phyloP scores from a whole-genome alignment of 2,113 vertebrate genomes.

The Bufo bufo region DNA sequence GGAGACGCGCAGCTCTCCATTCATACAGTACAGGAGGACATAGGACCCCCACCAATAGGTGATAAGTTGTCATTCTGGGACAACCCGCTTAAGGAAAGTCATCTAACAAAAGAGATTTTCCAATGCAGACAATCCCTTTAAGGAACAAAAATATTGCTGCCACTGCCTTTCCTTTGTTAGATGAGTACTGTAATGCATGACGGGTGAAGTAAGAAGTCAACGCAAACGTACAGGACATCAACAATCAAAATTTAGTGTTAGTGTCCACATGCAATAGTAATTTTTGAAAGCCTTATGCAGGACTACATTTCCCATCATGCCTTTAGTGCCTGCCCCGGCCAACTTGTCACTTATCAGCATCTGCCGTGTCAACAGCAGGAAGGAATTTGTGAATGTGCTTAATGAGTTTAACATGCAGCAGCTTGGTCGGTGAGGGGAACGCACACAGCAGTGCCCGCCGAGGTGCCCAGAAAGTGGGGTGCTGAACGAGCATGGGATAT shows the following conservation, averaged over 20 bases:
- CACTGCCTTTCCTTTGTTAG: too few relatives aligned
- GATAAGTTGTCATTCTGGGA: too few relatives aligned
- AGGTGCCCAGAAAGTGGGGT: neutral
- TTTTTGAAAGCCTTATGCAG: neutral
- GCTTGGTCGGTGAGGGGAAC: neutral
- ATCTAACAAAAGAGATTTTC: too few relatives aligned
- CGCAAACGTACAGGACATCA: too few relatives aligned
- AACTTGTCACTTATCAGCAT: conserved; percentile 27
- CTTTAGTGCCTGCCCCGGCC: neutral
- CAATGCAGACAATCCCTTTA: too few relatives aligned
- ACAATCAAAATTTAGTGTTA: too few relatives aligned
- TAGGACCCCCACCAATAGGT: too few relatives aligned
- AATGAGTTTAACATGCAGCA: conserved; percentile 13
- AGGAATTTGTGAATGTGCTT: conserved; percentile 26
- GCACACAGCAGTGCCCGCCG: neutral
- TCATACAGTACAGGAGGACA: too few relatives aligned
- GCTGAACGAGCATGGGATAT: conserved; percentile 57
- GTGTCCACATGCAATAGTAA: neutral
- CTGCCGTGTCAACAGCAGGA: conserved; percentile 42
- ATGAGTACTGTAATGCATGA: too few relatives aligned
- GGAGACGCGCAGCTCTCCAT: too few relatives aligned
- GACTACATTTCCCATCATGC: conserved; percentile 68
- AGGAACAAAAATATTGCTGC: neutral
- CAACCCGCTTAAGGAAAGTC: too few relatives aligned
- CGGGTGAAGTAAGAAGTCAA: too few relatives aligned